A percentile compares a stretch with the other conserved stretches of the same genome.
phyloP scores from a whole-genome alignment of 2,888 invertebrate genomes.

The Bembecia ichneumoniformis region DNA sequence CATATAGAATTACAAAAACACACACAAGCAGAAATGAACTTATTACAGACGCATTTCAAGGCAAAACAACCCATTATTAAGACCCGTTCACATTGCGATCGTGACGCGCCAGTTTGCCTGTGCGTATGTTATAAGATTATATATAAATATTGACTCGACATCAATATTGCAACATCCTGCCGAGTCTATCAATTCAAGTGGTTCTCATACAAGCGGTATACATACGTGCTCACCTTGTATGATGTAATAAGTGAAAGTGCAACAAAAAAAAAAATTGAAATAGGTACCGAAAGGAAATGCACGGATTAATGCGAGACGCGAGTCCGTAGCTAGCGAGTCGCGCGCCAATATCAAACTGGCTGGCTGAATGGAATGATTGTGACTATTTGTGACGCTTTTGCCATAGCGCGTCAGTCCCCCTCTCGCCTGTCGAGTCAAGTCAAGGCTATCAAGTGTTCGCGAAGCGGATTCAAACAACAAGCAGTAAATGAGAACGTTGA shows the following conservation, averaged over 20 bases:
- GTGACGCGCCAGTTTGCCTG: background rate
- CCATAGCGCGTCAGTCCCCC: background rate
- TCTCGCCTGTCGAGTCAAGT: background rate
- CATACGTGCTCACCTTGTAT: background rate
- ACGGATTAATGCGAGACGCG: background rate
- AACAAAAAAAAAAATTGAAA: background rate
- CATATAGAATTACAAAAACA: background rate
- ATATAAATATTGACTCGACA: background rate
- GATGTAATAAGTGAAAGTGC: background rate
- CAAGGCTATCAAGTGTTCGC: background rate
- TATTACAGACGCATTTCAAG: background rate
- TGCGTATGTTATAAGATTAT: background rate
- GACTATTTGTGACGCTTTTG: background rate
- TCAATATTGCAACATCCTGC: background rate
- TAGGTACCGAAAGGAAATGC: background rate
- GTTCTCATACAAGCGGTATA: background rate
- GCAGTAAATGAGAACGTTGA: background rate
- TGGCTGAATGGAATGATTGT: background rate
- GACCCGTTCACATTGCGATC: background rate
- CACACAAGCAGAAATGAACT: background rate
- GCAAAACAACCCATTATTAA: background rate
- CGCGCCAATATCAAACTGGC: background rate
- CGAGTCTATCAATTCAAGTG: background rate
- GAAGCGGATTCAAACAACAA: background rate
- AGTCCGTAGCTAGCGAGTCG: background rate